Evolutionary conservation across 2,797 vertebrate species (phyloP), one percentile per base, ranked within the genome.

Genomic region (Sebastes dallii): DNA sequence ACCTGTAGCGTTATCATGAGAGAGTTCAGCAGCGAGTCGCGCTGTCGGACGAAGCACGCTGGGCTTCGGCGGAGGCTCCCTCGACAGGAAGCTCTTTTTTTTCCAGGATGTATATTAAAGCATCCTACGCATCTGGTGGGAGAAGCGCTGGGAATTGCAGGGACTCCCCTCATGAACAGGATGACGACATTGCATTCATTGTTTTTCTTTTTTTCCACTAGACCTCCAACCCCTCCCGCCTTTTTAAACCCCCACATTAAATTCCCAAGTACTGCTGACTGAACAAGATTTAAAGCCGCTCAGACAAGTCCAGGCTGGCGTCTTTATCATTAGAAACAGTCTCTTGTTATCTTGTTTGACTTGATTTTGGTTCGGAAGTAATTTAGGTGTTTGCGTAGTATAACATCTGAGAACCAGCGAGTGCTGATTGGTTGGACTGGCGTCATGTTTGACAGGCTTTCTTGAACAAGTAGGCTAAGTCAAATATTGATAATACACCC

Each of bases 101-200:
- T 65, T 62, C 2, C 94, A 92, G 93, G 90, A 93, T 91, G 86
- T 86, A 79, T 85, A 84, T 84, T 89, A 83, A 85, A 86, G 83
- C 86, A 84, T 91, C 86, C 85, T 52, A 85, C 25, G 62, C 88
- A 87, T 90, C 86, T 82, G 83, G 79, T 83, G 90, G 88, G 92
- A 85, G 84, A 59, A 78, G 85, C 64, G 0, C 25, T 14, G 82
- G 91, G 90, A 83, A 82, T 82, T 76, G 77, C 75, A 79, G 82
- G 88, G 92, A 91, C 88, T 91, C 89, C 90, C 87, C 87, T 88
- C 61, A 32, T 72, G 83, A 87, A 66, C 82, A 87, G 80, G 84
- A 93, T 90, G 91, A 93, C 84, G 78, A 90, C 87, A 91, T 84
- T 80, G 76, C 24, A 39, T 29, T 88, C 84, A 86, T 85, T 93